Evolutionary conservation across 2,797 vertebrate species (phyloP).

Genomic region (Mico argentatus): DNA sequence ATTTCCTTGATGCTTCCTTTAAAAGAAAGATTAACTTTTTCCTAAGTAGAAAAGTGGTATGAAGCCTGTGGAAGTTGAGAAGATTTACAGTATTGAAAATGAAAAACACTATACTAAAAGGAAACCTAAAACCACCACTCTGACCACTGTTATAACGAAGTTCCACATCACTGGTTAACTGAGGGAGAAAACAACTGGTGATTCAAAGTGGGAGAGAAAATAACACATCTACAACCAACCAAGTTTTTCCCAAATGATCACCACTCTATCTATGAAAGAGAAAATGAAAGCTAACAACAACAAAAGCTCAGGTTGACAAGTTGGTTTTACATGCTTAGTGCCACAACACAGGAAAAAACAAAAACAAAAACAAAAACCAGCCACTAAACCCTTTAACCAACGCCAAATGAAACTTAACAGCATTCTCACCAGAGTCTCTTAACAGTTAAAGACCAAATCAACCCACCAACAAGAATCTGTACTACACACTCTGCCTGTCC

Average conservation of each 20-base stretch:
- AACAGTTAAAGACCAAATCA: background rate
- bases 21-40: background rate
- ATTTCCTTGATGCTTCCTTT: background rate
- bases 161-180: background rate
- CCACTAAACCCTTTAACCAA: background rate
- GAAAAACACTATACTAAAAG: background rate
- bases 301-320: background rate
- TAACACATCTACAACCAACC: background rate
- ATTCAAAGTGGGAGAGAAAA: slow-evolving; percentile 32
- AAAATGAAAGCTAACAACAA: background rate
- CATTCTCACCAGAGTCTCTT: background rate
- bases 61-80: background rate
- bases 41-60: background rate
- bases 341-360: background rate
- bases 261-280: background rate
- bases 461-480: too few species aligned
- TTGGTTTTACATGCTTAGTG: background rate
- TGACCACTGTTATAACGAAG: background rate
- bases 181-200: background rate
- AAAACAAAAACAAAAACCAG: background rate
- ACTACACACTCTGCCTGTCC: background rate
- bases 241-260: background rate
- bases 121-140: background rate
- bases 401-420: background rate
- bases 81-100: slow-evolving; percentile 5